Base-by-base conservation (phyloP, 2,797 vertebrate species). In the Oophaga sylvatica region DNA sequence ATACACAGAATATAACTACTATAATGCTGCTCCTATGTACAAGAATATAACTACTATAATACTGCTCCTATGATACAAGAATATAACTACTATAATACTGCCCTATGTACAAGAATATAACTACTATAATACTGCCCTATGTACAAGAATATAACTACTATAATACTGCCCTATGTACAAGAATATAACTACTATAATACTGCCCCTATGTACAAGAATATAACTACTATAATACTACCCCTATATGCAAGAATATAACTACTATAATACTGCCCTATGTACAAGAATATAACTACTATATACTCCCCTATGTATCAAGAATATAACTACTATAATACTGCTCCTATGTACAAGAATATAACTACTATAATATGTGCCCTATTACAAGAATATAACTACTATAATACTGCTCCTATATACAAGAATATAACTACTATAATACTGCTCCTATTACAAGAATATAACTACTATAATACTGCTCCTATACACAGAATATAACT, bases 21-120 rank as follows among this genome's bases (percentile, higher is more conserved):
- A 71, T 71, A 71, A 19, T 71, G 41, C 68, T 71, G 17, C 65
- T 7, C 68, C 68, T 71, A 71, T 71, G 17, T 71, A 71, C 31
- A 71, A 71, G 68, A 71, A 71, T 35, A 71, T 71, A 71, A 41
- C 68, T 71, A 20, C 68, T 71, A 70, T 41, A 70, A 70, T 70
- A 70, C 57, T 59, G 57, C 57, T 5, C 68, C 16, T 70, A 35
- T 70, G 16, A n/a, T 35, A 35, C 26, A 70, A 2, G 31, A 35
- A 70, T 41, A 70, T 41, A 70, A 70, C 15, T 19, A 70, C 68
- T 70, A 70, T 70, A 70, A 70, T 70, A 70, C 31, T 70, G 68
- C 10, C 29, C 68, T 70, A 70, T 70, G 6, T 70, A 70, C 31
- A 70, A 70, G 68, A 70, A 35, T 70, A 41, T 70, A 41, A 29